Conservation (phyloP, 2,888 invertebrate genomes). For the Bugula neritina region DNA sequence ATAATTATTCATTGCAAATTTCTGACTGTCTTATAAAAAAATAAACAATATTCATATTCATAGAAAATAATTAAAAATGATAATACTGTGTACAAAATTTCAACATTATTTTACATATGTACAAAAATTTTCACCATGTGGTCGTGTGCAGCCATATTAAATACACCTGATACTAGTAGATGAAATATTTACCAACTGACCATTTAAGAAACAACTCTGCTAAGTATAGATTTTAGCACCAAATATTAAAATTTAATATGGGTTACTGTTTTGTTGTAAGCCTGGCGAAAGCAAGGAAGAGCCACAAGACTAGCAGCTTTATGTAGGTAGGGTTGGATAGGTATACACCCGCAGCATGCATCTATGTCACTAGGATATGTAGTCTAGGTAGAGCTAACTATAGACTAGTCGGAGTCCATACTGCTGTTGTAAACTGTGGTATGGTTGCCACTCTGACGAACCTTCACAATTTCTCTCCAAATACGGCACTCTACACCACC, state of each 20-base stretch:
- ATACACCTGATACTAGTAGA: too few species aligned
- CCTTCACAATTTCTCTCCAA: conserved; percentile 72
- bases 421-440: not conserved
- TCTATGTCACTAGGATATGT: too few species aligned
- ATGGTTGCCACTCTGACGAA: conserved; percentile 36
- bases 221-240: not conserved
- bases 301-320: not conserved
- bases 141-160: too few species aligned
- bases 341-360: too few species aligned
- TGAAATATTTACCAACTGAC: too few species aligned
- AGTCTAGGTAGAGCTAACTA: too few species aligned
- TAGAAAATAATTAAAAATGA: not conserved
- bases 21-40: not conserved
- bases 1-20: not conserved
- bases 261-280: not conserved
- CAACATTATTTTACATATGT: not conserved
- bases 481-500: conserved; percentile 76
- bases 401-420: conserved; percentile 15
- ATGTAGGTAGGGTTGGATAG: not conserved
- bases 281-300: not conserved
- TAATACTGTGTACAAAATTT: not conserved
- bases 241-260: not conserved
- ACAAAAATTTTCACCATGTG: too few species aligned
- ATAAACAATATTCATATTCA: not conserved
- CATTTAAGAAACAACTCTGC: not conserved